phyloP scores from a whole-genome alignment of 2,888 invertebrate species.

The Strigamia crassipes region DNA sequence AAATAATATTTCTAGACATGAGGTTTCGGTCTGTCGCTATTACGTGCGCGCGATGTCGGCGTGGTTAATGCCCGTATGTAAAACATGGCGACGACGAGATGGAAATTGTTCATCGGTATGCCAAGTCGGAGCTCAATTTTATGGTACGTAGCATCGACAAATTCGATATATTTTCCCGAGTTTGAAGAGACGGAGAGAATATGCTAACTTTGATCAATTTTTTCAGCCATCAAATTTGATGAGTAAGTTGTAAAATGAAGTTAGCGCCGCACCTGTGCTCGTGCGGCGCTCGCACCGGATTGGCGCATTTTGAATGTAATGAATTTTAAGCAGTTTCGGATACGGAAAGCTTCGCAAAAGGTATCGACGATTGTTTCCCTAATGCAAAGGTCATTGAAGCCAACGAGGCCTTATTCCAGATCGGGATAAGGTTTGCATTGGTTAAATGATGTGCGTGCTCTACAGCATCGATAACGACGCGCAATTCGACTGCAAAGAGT shows the following conservation, averaged over 20 bases:
- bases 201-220: neutral
- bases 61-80: no score
- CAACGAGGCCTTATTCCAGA: slow-evolving; percentile 29
- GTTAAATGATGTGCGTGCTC: slow-evolving; percentile 20
- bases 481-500: slow-evolving; percentile 2
- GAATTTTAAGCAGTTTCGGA: neutral
- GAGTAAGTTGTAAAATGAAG: slow-evolving; percentile 1
- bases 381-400: neutral
- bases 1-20: no score
- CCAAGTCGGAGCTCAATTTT: neutral
- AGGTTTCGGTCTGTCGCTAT: no score
- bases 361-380: neutral
- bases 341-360: neutral
- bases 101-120: neutral
- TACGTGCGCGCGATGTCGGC: no score
- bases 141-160: neutral
- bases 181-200: neutral
- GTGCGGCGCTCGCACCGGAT: neutral
- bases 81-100: no score
- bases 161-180: neutral
- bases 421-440: neutral
- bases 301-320: neutral
- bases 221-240: slow-evolving; percentile 3
- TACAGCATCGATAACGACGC: neutral
- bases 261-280: neutral